A percentile compares a stretch with the other conserved stretches of the same genome.
Conservation (phyloP, 2,888 invertebrate genomes). For the Amphipoea lucens region DNA sequence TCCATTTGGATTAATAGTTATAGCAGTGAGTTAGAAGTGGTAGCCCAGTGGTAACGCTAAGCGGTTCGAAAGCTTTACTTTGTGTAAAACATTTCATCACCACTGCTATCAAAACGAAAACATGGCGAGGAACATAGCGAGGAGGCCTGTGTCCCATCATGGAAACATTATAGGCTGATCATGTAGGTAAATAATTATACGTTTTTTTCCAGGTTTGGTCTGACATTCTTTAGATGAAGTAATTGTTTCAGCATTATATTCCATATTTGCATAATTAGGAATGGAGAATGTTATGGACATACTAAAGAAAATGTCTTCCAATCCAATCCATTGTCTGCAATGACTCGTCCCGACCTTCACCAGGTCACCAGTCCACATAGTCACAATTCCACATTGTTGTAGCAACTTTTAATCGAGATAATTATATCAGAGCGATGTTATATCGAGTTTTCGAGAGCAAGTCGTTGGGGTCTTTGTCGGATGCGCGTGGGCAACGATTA, state of each 20-base stretch:
- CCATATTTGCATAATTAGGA: background rate
- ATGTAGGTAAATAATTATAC: too few relatives aligned
- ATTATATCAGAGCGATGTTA: constrained; percentile 49
- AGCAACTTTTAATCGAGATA: constrained; percentile 25
- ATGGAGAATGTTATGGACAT: background rate
- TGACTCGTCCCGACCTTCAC: background rate
- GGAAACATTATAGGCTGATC: too few relatives aligned
- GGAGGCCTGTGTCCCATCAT: too few relatives aligned
- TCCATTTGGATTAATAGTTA: background rate
- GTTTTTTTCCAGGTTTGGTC: background rate
- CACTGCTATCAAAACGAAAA: too few relatives aligned
- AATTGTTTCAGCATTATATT: background rate
- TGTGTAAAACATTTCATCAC: background rate
- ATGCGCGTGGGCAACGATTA: constrained; percentile 73
- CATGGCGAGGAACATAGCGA: background rate
- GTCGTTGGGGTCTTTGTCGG: constrained; percentile 60
- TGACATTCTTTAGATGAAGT: background rate
- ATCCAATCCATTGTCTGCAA: background rate
- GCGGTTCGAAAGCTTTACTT: background rate
- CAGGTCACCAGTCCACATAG: background rate
- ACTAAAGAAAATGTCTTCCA: background rate
- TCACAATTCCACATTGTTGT: constrained; percentile 4
- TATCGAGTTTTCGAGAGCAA: constrained; percentile 59
- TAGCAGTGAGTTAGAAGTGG: background rate
- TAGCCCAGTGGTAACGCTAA: background rate